Evolutionary conservation across 2,113 vertebrate species (phyloP), one percentile per base, ranked within the genome.

Genomic region (Brienomyrus brachyistius): DNA sequence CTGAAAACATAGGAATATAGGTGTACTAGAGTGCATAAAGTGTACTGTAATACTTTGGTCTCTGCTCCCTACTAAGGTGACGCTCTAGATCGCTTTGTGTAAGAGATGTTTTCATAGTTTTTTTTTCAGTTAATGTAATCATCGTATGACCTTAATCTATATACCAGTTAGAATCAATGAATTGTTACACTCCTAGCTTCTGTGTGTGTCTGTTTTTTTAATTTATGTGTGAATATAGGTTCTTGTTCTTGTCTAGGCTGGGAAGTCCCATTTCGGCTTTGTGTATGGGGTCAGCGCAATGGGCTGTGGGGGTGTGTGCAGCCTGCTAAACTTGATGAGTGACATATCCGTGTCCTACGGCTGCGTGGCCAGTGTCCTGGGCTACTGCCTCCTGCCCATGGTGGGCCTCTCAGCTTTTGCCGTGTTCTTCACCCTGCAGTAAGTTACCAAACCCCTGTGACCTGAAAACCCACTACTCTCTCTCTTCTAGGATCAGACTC

Each of bases 341-440:
- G 0, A 89, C 35, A 47, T 94, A 0, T 95, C 93, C 47, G 95
- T 96, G 54, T 96, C 96, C 0, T 94, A 91, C 0, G 97, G 96
- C 88, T 97, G 97, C 0, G 96, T 97, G 21, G 96, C 96, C 0
- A 97, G 97, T 40, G 96, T 96, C 3, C 91, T 96, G 90, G 96
- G 96, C 4, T 97, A 96, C 83, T 96, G 96, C 92, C 94, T 97
- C 90, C 95, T 96, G 21, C 97, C 97, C 62, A 96, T 96, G 96
- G 94, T 96, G 90, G 94, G 96, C 90, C 93, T 97, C 19, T 96
- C 97, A 66, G 91, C 93, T 70, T 91, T 93, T 59, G 94, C 96
- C 1, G 52, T 95, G 0, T 0, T 97, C 92, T 95, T 95, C 91
- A 96, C 96, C 0, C 80, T 97, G 74, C 96, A 94, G 96, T 97